These are phyloP conservation scores for Scylla paramamosain DNA, from an alignment of 1,140 invertebrate genomes.

Conservation along the genomic window DNA sequence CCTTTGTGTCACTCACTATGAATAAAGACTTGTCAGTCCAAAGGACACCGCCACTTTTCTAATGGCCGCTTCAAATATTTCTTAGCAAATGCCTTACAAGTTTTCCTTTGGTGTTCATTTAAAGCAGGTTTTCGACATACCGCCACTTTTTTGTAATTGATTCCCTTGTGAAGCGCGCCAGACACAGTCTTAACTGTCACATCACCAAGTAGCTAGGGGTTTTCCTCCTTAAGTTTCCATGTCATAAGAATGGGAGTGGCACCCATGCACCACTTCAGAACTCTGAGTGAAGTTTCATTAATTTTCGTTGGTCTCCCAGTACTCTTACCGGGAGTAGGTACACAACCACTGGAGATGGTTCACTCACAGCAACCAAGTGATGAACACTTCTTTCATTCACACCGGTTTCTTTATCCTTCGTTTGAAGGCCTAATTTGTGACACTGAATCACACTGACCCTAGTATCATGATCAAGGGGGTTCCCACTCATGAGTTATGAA, in stretches of 20 bases:
- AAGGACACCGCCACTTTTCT: not conserved
- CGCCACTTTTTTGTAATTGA: not conserved
- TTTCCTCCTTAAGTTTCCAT: conserved; percentile 31
- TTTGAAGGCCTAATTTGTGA: no score
- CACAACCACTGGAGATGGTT: no score
- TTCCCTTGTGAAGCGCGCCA: not conserved
- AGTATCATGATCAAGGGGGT: no score
- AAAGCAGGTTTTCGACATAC: not conserved
- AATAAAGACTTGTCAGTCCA: no score
- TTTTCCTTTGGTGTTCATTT: not conserved
- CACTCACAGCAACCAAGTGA: no score
- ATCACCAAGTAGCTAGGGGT: conserved; percentile 19
- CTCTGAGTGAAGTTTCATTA: not conserved
- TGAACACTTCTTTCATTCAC: no score
- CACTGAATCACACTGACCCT: no score
- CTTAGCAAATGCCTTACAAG: no score
- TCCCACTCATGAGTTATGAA: no score
- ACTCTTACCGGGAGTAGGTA: not conserved
- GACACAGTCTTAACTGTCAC: no score
- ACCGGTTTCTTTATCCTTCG: not conserved
- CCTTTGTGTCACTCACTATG: not conserved
- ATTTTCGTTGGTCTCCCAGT: no score
- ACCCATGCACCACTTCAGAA: conserved; percentile 1
- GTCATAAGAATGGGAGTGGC: not conserved
- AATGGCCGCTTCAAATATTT: not conserved